Evolutionary conservation across 2,888 invertebrate genomes (phyloP), one percentile per base, ranked within the genome.

Genomic region (Agrochola lota): DNA sequence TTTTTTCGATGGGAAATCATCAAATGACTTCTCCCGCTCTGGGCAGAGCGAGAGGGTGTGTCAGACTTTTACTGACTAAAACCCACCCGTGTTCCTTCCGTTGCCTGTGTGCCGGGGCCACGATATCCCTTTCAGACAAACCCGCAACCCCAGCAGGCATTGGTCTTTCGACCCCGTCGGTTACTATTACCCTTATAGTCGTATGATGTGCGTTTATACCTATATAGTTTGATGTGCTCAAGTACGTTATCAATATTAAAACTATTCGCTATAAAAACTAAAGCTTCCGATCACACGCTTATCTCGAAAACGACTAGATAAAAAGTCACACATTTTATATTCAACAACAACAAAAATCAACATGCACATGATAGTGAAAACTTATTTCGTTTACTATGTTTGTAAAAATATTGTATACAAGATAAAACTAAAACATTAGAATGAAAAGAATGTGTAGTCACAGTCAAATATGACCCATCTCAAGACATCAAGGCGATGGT

Each of bases 391-490:
- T 26, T 74, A 52, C 35, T n/a, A 17, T 35, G 8, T 35, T 23
- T 74, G 23, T 23, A 26, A 7, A 46, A 46, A 78, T 15, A 78
- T 17, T 55, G 4, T 52, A 43, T 43, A 20, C 7, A 52, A 62
- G 12, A 59, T 69, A 49, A 78, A 49, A 69, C 46, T 59, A 49
- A 79, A 78, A 40, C 46, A 66, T 76, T 35, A n/a, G 23, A 46
- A 30, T 26, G 17, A 4, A n/a, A 12, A 8, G 23, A 35, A 35
- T 35, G 12, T 35, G 5, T 52, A 40, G 3, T 17, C 23, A 68
- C 17, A 4, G 20, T 40, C 20, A 74, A 74, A 55, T 43, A 35
- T 35, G 7, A 68, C 23, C 35, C 2, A 17, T 74, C 15, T 40
- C 17, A 23, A 60, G 15, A 62, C 40, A 52, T 60, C 3, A 59